Conservation (phyloP, 1,140 invertebrate genomes). For the Panagrolaimus sp. region DNA sequence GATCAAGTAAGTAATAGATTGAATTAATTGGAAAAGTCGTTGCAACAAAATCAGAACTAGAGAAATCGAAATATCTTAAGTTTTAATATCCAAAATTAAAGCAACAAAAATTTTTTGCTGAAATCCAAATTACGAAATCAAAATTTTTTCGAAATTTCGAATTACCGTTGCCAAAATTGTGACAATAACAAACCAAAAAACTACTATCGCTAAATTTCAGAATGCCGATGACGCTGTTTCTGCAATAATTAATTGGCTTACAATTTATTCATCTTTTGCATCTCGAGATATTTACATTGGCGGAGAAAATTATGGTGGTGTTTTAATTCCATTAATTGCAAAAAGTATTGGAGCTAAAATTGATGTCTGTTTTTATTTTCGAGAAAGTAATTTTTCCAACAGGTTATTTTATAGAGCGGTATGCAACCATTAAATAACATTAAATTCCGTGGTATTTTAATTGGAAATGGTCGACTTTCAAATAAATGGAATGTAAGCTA, state of each 20-base stretch:
- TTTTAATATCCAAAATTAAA: too few species aligned
- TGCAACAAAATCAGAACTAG: too few species aligned
- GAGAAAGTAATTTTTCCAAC: background rate
- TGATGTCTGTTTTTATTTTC: background rate
- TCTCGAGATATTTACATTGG: conserved; percentile 59
- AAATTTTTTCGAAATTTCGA: too few species aligned
- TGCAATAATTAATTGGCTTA: conserved; percentile 61
- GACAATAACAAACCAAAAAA: too few species aligned
- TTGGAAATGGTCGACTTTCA: conserved; percentile 61
- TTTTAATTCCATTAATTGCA: conserved; percentile 52
- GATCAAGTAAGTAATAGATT: background rate
- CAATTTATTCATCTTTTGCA: conserved; percentile 61
- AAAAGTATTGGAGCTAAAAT: background rate
- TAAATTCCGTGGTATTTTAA: conserved; percentile 60
- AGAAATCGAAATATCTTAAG: too few species aligned
- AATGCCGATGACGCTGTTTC: conserved; percentile 58
- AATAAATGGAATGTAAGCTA: conserved; percentile 9
- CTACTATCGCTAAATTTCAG: conserved; percentile 3
- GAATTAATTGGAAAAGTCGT: too few species aligned
- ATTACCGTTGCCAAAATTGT: conserved; percentile 9
- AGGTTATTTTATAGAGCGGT: background rate
- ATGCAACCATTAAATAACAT: conserved; percentile 17
- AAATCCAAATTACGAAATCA: too few species aligned
- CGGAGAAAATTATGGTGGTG: conserved; percentile 60
- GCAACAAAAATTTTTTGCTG: too few species aligned